Percentiles rank a stretch among this genome's conserved stretches.
Conservation (phyloP, 2,797 vertebrate species). For the Galaxias olidus region DNA sequence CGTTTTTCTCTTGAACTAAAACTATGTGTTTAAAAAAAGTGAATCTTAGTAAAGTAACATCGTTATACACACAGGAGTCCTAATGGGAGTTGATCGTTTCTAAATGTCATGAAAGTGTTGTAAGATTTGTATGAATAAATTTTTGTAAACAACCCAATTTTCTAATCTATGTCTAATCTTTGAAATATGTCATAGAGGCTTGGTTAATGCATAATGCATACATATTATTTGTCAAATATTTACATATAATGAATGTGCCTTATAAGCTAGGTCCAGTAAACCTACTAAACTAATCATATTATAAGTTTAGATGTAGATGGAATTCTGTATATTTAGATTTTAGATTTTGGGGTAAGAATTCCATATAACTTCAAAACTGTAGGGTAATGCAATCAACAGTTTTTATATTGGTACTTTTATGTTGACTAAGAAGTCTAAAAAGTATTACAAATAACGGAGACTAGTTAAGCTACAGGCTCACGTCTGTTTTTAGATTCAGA, state of each 20-base stretch:
- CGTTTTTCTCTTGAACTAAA: conserved; percentile 72
- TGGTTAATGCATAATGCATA: background rate
- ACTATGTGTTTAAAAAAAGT: conserved; percentile 77
- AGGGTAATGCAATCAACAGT: too few species aligned
- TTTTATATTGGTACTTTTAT: too few species aligned
- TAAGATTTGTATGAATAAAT: conserved; percentile 99
- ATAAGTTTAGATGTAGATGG: background rate
- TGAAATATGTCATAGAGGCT: background rate
- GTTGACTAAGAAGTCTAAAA: too few species aligned
- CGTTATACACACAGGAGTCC: conserved; percentile 86
- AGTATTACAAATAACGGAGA: too few species aligned
- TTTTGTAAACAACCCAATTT: conserved; percentile 97
- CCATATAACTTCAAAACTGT: too few species aligned
- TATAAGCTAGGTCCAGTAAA: background rate
- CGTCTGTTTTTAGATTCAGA: too few species aligned
- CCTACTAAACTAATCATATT: conserved; percentile 11
- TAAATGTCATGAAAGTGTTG: conserved; percentile 97
- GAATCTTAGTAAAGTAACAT: conserved; percentile 79
- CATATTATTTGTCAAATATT: background rate
- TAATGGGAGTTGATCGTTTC: conserved; percentile 87
- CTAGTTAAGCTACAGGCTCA: too few species aligned
- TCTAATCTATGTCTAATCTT: conserved; percentile 16
- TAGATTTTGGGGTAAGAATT: too few species aligned
- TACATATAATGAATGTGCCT: conserved; percentile 7
- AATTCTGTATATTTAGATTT: too few species aligned